Conservation (phyloP, 2,888 invertebrate species). For the Drosophila basisetae region DNA sequence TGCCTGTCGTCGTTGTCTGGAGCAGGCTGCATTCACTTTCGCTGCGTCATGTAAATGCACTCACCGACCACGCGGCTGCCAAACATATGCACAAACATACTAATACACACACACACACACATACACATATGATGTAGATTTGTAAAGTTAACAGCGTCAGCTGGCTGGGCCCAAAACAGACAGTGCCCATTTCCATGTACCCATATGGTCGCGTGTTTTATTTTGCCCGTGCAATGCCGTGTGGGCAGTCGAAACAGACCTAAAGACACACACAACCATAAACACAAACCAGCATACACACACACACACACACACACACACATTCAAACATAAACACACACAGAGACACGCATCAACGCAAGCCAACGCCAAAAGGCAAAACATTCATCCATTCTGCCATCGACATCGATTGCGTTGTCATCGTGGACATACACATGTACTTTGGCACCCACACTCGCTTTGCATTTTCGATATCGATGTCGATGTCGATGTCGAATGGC, state of each 20-base stretch:
- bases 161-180: conserved; percentile 35
- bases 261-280: conserved; percentile 19
- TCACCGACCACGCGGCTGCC: conserved; percentile 50
- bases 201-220: conserved; percentile 59
- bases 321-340: not conserved
- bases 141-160: conserved; percentile 36
- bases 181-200: conserved; percentile 59
- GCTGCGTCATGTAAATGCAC: conserved; percentile 76
- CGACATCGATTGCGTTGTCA: conserved; percentile 65
- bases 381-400: conserved; percentile 52
- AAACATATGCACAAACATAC: not conserved
- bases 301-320: not conserved
- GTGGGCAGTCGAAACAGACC: conserved; percentile 46
- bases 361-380: conserved; percentile 60
- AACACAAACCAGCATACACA: conserved; percentile 2
- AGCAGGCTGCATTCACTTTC: conserved; percentile 72
- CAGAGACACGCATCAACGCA: conserved; percentile 25
- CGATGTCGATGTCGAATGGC: conserved; percentile 32
- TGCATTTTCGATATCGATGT: conserved; percentile 41
- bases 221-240: conserved; percentile 34
- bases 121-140: conserved; percentile 9
- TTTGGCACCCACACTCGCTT: conserved; percentile 72
- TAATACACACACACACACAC: not conserved
- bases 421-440: conserved; percentile 74
- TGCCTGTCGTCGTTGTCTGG: conserved; percentile 61